phyloP scores from a whole-genome alignment of 2,113 vertebrate genomes.

The Electrona antarctica region DNA sequence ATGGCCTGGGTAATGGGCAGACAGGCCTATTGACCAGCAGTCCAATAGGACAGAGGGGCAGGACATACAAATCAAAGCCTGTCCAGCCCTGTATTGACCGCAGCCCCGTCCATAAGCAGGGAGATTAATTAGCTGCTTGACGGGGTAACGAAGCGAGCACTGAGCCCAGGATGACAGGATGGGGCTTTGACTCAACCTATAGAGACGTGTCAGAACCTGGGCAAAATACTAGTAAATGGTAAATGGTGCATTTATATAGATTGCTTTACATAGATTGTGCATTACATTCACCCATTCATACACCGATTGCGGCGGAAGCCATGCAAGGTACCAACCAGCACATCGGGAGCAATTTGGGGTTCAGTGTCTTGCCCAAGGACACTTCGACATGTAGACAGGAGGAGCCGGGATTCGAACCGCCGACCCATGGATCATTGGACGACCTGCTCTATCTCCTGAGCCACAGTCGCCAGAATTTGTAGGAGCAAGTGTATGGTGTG shows the following conservation, averaged over 20 bases:
- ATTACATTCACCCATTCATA: too few relatives aligned
- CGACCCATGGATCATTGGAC: too few relatives aligned
- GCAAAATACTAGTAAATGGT: conserved; percentile 13
- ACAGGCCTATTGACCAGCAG: conserved; percentile 70
- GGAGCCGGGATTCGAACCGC: too few relatives aligned
- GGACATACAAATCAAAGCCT: conserved; percentile 72
- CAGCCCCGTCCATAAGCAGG: conserved; percentile 47
- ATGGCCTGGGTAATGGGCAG: conserved; percentile 62
- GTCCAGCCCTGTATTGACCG: conserved; percentile 64
- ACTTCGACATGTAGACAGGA: too few relatives aligned
- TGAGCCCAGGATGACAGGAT: conserved; percentile 25
- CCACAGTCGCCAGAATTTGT: too few relatives aligned
- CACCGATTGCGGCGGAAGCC: too few relatives aligned
- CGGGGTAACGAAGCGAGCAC: conserved; percentile 16
- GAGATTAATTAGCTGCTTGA: conserved; percentile 62
- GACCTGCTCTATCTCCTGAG: too few relatives aligned
- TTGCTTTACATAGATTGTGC: neutral
- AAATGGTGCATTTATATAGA: too few relatives aligned
- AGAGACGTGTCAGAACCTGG: neutral
- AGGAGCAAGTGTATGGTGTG: neutral
- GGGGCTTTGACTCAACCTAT: conserved; percentile 34
- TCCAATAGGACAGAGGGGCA: conserved; percentile 57
- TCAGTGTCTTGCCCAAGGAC: too few relatives aligned
- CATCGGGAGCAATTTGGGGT: too few relatives aligned
- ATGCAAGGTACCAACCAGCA: too few relatives aligned